Evolutionary conservation across 35 echinoderm and acorn worm genomes (phyloP), one percentile per base, ranked within the genome.

Genomic region (Anneissia japonica): DNA sequence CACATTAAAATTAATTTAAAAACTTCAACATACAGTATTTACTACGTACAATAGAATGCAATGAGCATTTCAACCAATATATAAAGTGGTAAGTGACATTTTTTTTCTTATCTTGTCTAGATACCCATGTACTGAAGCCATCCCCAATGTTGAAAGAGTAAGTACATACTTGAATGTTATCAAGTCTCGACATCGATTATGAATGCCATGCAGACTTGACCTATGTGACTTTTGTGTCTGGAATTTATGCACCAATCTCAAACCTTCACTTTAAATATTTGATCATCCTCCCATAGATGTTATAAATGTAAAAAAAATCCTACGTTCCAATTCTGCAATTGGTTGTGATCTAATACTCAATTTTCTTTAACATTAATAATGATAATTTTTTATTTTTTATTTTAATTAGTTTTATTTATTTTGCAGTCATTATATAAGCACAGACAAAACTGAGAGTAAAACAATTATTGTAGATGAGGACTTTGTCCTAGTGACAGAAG

Each of bases 61-160:
- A n/a, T n/a, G n/a, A n/a, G n/a, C n/a, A n/a, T n/a, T n/a, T n/a
- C n/a, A n/a, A n/a, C n/a, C n/a, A n/a, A n/a, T n/a, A n/a, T n/a
- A n/a, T n/a, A n/a, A n/a, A n/a, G n/a, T n/a, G n/a, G n/a, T n/a
- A n/a, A n/a, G n/a, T n/a, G n/a, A n/a, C n/a, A n/a, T n/a, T n/a
- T n/a, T n/a, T n/a, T n/a, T n/a, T n/a, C n/a, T 40, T 86, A 74
- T 93, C 5, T 31, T 85, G 77, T 79, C 17, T 64, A 97, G 95
- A 93, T 45, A 97, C 95, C 23, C 95, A 97, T 79, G 77, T 97
- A 31, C 39, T 97, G 88, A 97, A 90, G 77, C 95, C 95, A 81
- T 97, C 95, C 30, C 91, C 95, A 23, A 85, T 93, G 85, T 90
- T 97, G 37, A 74, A 93, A 97, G 91, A 93, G 95, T 97, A 88